Percentiles rank a stretch among this genome's conserved stretches.
Evolutionary conservation across 2,888 invertebrate species (phyloP).

Genomic region (Agrilus mali): DNA sequence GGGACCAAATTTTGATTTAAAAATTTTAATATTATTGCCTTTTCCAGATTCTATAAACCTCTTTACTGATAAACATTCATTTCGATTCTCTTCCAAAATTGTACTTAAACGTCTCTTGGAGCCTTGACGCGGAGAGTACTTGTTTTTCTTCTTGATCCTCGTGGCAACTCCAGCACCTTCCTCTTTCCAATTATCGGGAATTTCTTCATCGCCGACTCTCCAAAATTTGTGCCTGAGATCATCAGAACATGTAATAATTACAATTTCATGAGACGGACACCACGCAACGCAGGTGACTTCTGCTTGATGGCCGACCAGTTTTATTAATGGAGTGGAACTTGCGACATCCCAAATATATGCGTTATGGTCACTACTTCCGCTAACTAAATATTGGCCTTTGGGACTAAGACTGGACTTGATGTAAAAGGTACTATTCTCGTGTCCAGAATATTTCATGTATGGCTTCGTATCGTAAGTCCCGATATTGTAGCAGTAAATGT

Average conservation of each 20-base stretch:
- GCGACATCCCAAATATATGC: conserved; percentile 78
- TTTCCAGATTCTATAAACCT: too few species aligned
- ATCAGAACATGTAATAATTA: conserved; percentile 72
- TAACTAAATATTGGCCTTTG: conserved; percentile 68
- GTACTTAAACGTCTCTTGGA: too few species aligned
- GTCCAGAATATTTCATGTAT: conserved; percentile 53
- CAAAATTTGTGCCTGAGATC: conserved; percentile 69
- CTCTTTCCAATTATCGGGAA: conserved; percentile 26
- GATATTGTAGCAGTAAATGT: conserved; percentile 75
- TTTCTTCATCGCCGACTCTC: conserved; percentile 46
- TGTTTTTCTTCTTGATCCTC: conserved; percentile 10
- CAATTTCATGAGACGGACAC: conserved; percentile 44
- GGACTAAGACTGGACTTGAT: conserved; percentile 72
- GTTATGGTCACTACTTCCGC: conserved; percentile 78
- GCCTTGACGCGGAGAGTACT: too few species aligned
- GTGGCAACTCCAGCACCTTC: conserved; percentile 19
- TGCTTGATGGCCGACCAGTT: conserved; percentile 62
- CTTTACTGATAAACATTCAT: not conserved
- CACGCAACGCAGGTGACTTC: conserved; percentile 85
- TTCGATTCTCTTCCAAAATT: not conserved
- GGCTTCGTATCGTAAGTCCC: conserved; percentile 55
- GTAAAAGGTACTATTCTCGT: conserved; percentile 71
- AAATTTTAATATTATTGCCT: too few species aligned
- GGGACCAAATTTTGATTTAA: too few species aligned
- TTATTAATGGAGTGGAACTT: conserved; percentile 50